Evolutionary conservation across 2,113 vertebrate species (phyloP).

Genomic region (Syrmaticus mikado): DNA sequence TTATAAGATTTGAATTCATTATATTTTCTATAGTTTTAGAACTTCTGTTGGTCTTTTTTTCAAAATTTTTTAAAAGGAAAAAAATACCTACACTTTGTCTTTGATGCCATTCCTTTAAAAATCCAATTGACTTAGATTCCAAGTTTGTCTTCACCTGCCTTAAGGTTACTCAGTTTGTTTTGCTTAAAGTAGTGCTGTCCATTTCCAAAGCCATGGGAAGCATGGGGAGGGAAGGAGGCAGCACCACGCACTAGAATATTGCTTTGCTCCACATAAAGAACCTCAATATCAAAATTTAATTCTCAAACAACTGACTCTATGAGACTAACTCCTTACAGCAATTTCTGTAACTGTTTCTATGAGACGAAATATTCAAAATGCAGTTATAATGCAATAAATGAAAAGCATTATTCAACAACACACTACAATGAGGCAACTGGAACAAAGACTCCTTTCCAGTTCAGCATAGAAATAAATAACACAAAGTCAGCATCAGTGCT

Average conservation of each 20-base stretch:
- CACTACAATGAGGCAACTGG: background rate
- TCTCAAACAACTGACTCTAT: background rate
- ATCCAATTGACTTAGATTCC: background rate
- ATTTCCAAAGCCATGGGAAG: background rate
- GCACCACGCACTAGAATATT: background rate
- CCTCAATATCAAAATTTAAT: background rate
- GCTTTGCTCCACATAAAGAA: background rate
- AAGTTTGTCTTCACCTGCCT: background rate
- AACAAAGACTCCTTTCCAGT: background rate
- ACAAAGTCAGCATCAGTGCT: background rate
- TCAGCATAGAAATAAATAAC: background rate
- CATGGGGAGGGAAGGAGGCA: background rate
- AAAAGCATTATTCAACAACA: background rate
- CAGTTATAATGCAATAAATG: background rate
- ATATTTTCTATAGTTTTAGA: background rate
- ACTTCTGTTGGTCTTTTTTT: background rate
- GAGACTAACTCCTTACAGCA: background rate
- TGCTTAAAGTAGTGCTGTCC: background rate
- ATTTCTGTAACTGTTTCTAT: background rate
- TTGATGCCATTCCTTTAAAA: background rate
- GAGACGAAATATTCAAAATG: background rate
- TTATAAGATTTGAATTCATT: background rate
- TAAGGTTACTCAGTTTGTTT: background rate
- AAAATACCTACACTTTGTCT: background rate
- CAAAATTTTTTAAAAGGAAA: background rate